A percentile compares a stretch with the other conserved stretches of the same genome.
phyloP scores from a whole-genome alignment of 2,113 vertebrate genomes.

The Geococcyx californianus region DNA sequence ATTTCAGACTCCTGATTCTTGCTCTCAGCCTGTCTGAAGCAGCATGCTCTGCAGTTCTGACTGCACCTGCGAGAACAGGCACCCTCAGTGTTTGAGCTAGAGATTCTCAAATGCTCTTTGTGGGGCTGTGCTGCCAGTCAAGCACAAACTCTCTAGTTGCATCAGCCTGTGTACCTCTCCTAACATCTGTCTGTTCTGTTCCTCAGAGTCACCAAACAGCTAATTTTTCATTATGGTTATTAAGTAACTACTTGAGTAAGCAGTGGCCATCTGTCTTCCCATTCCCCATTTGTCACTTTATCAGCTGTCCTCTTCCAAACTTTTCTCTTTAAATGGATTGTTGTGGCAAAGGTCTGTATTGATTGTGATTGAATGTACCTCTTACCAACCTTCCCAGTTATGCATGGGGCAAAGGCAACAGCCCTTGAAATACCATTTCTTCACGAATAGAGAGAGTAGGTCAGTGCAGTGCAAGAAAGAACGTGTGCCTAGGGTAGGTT shows the following conservation, averaged over 20 bases:
- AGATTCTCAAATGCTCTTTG: neutral
- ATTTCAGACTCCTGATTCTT: neutral
- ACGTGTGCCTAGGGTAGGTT: neutral
- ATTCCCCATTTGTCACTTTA: neutral
- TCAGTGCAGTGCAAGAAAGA: neutral
- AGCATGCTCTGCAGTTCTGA: neutral
- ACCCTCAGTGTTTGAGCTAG: neutral
- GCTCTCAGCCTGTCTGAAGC: neutral
- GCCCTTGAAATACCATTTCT: neutral
- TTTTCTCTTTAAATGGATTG: neutral
- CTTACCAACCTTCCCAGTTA: neutral
- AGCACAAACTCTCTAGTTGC: neutral
- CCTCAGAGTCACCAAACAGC: neutral
- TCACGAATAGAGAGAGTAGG: neutral
- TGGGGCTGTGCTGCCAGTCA: neutral
- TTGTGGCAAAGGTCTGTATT: neutral
- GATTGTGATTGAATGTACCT: neutral
- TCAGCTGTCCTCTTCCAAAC: neutral
- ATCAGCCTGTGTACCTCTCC: neutral
- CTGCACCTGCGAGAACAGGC: accelerated
- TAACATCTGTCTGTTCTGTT: neutral
- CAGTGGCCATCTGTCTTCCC: conserved; percentile 1
- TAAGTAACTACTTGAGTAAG: conserved; percentile 18
- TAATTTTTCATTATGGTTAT: conserved; percentile 29
- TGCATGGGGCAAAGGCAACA: neutral